Evolutionary conservation across 2,113 vertebrate species (phyloP).

Genomic region (Mus pahari): DNA sequence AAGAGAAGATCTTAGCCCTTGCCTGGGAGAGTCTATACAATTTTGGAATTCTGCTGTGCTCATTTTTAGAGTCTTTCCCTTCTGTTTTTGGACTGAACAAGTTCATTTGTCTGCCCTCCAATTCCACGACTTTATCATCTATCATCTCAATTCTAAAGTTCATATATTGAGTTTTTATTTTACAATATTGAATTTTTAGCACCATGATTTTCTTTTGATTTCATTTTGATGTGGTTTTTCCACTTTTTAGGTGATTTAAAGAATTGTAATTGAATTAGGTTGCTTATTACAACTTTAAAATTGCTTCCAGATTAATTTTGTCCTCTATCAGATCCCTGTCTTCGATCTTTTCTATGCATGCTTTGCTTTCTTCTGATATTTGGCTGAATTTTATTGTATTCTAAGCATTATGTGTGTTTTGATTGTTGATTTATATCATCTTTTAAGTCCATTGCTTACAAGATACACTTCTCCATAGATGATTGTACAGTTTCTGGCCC

Average conservation of each 20-base stretch:
- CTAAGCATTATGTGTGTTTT: neutral
- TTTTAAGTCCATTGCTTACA: neutral
- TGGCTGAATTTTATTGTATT: neutral
- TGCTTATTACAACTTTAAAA: neutral
- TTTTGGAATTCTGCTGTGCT: neutral
- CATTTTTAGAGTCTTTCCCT: neutral
- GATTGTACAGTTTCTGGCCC: neutral
- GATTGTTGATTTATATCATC: neutral
- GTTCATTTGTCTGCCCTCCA: neutral
- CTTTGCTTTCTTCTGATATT: neutral
- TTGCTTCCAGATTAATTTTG: neutral
- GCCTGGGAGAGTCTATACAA: neutral
- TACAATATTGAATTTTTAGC: neutral
- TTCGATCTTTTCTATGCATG: neutral
- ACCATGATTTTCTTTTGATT: neutral
- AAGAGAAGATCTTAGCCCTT: neutral
- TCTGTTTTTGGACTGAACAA: neutral
- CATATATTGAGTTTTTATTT: neutral
- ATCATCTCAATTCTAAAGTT: neutral
- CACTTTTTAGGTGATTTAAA: neutral
- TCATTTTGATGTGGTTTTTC: neutral
- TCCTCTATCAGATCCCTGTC: neutral
- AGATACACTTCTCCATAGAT: neutral
- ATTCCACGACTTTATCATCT: neutral
- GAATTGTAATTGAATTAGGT: neutral